Conservation (phyloP, 2,888 invertebrate species). For the Sycophila texana region DNA sequence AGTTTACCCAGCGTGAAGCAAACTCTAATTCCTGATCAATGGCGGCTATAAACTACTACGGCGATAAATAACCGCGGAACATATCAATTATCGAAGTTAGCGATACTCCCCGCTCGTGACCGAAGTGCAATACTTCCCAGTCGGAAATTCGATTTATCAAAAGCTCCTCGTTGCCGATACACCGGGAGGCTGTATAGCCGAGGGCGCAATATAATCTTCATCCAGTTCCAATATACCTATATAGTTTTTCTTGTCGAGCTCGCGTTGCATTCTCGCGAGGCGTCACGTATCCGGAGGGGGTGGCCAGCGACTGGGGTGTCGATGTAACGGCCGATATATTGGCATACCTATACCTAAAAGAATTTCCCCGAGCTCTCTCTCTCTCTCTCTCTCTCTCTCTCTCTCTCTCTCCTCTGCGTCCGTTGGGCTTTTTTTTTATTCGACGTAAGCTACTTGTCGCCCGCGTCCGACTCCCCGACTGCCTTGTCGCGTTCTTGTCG, state of each 20-base stretch:
- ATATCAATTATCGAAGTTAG: constrained; percentile 23
- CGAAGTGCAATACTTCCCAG: constrained; percentile 1
- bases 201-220: constrained; percentile 14
- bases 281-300: constrained; percentile 70
- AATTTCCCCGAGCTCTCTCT: constrained; percentile 69
- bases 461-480: constrained; percentile 15
- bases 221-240: constrained; percentile 6
- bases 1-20: neutral
- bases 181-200: neutral
- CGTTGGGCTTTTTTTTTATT: constrained; percentile 33
- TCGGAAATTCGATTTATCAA: constrained; percentile 22
- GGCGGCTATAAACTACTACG: constrained; percentile 5
- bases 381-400: constrained; percentile 57
- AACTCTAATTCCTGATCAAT: constrained; percentile 1
- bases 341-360: constrained; percentile 74
- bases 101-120: constrained; percentile 3
- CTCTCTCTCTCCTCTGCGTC: constrained; percentile 57
- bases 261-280: constrained; percentile 70
- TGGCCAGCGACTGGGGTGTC: constrained; percentile 53
- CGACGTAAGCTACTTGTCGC: constrained; percentile 36
- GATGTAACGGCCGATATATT: constrained; percentile 72
- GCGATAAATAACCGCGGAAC: neutral
- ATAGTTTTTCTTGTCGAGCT: constrained; percentile 15
- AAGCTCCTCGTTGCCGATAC: constrained; percentile 5
- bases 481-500: constrained; percentile 12